Evolutionary conservation across 1,140 invertebrate species (phyloP), one percentile per base, ranked within the genome.

Genomic region (Luehdorfia chinensis): DNA sequence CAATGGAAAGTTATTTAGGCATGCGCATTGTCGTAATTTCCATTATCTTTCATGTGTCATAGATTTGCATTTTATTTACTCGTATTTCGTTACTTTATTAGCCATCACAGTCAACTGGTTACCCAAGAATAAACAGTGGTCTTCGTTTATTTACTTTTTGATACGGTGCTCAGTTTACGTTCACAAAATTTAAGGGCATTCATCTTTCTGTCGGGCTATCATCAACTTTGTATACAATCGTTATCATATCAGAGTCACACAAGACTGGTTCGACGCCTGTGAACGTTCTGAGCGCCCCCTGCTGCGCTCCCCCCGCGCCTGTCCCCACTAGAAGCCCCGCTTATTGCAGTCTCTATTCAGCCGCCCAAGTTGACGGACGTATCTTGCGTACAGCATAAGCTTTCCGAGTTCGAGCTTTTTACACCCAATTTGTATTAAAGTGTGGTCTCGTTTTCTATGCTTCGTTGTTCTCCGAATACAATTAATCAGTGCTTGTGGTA

Each of bases 241-340:
- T 83, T 78, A 83, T 84, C 75, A 80, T 80, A 84, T 81, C 80
- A 79, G 52, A 61, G 60, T 65, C 63, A 73, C 66, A 80, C 70
- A 65, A 66, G 66, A 71, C 66, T 81, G 68, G 69, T 78, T 77
- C 72, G 75, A 75, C 75, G 74, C 72, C 70, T 73, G 47, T 62
- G 50, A 69, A 64, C 68, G 62, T 51, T 65, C 67, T 59, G 67
- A 69, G 66, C 66, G 73, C 75, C 75, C 74, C 75, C 70, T 70
- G 66, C 71, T 65, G 65, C 54, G 67, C 46, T 59, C 64, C 61
- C 61, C 60, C 53, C 59, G 48, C 65, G 49, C 49, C 52, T 13
- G 11, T 9, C 14, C 25, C 39, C 25, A 12, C 23, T 47, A 11
- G 55, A 59, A 57, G 61, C 59, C 61, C 62, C 50, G 49, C 57